Conservation (phyloP, 2,797 vertebrate genomes). For the Coregonus suidteri region DNA sequence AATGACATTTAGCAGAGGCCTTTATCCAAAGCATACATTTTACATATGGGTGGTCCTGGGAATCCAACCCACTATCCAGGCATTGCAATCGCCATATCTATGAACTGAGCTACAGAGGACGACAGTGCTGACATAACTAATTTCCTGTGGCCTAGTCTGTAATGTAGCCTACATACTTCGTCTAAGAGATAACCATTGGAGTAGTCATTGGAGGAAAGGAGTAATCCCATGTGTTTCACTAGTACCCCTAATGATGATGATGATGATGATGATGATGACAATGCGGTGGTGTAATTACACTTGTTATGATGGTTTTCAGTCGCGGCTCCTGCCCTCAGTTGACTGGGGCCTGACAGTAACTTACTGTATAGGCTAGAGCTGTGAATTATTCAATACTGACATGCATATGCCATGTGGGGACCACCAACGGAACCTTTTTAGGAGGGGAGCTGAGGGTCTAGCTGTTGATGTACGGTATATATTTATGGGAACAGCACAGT, state of each 20-base stretch:
- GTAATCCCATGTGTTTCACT: background rate
- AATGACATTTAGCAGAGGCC: too few species aligned
- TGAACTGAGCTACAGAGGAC: too few species aligned
- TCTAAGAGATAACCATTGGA: background rate
- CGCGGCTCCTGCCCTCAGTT: background rate
- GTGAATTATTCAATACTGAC: background rate
- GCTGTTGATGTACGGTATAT: background rate
- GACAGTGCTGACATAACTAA: too few species aligned
- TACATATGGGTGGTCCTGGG: too few species aligned
- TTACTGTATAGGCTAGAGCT: background rate
- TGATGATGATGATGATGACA: slow-evolving; percentile 4
- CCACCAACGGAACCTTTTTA: background rate
- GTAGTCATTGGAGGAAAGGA: background rate
- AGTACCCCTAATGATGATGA: slow-evolving; percentile 10
- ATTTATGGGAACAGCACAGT: too few species aligned
- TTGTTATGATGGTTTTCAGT: background rate
- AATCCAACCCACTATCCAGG: too few species aligned
- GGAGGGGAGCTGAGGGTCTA: background rate
- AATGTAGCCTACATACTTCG: too few species aligned
- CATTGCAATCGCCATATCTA: too few species aligned
- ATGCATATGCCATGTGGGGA: background rate
- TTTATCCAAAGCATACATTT: too few species aligned
- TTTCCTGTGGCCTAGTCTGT: background rate
- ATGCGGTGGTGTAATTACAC: background rate
- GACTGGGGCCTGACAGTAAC: background rate